Conservation (phyloP, 2,797 vertebrate species). For the Diplodus sargus region DNA sequence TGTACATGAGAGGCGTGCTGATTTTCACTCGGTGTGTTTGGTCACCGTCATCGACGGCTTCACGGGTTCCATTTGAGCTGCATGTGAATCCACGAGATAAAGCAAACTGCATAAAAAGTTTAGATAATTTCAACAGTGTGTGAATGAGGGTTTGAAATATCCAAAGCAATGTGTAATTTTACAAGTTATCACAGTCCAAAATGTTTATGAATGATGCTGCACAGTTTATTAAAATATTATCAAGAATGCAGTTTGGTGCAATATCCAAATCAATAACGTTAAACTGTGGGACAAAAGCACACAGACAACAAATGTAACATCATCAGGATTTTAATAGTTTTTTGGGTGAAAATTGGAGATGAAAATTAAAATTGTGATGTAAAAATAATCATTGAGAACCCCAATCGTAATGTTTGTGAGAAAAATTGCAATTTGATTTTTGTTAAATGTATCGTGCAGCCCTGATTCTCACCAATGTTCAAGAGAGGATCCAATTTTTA, state of each 20-base stretch:
- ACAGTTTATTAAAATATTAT: no score
- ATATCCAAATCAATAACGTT: no score
- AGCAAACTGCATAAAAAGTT: background rate
- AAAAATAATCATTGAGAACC: no score
- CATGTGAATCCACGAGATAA: background rate
- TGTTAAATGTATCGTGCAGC: no score
- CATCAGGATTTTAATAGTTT: background rate
- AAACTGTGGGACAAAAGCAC: no score
- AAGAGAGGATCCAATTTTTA: background rate
- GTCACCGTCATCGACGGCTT: background rate
- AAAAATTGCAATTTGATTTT: no score
- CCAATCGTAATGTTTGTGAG: no score
- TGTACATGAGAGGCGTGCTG: constrained; percentile 40
- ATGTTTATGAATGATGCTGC: background rate
- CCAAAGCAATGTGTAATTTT: background rate
- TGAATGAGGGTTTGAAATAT: no score
- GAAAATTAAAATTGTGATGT: no score
- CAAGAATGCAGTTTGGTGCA: no score
- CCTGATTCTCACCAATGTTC: background rate
- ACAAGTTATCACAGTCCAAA: background rate
- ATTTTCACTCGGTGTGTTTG: constrained; percentile 27
- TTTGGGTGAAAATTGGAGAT: no score
- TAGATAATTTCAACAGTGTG: background rate
- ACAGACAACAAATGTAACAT: no score
- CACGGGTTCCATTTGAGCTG: background rate